Evolutionary conservation across 1,140 invertebrate species (phyloP).

Genomic region (Zaprionus camerounensis): DNA sequence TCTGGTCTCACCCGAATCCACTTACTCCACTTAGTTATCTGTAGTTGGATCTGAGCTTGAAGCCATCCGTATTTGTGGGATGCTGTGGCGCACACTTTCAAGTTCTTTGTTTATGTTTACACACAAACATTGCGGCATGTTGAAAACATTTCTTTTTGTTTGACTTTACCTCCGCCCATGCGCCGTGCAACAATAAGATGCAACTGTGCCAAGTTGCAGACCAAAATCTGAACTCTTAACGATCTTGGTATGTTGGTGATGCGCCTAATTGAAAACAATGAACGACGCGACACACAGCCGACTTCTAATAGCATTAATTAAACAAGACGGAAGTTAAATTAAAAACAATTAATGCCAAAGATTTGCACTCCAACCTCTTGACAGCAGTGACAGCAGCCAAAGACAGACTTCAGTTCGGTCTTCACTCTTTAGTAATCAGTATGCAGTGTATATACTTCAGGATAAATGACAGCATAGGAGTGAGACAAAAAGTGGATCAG

Average conservation of each 20-base stretch:
- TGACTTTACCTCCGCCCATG: not conserved
- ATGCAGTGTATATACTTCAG: conserved; percentile 13
- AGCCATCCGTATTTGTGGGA: conserved; percentile 22
- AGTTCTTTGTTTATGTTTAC: conserved; percentile 25
- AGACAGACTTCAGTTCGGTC: conserved; percentile 4
- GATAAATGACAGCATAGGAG: conserved; percentile 21
- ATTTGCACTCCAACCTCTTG: conserved; percentile 50
- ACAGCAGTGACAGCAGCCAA: conserved; percentile 18
- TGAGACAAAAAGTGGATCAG: conserved; percentile 9
- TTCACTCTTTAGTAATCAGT: not conserved
- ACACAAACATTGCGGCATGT: conserved; percentile 40
- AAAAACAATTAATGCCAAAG: conserved; percentile 72
- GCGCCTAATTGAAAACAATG: conserved; percentile 56
- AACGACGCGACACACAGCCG: conserved; percentile 36
- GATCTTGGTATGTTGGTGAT: conserved; percentile 17
- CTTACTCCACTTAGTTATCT: conserved; percentile 24
- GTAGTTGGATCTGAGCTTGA: conserved; percentile 15
- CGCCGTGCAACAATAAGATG: conserved; percentile 22
- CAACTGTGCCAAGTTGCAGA: conserved; percentile 13
- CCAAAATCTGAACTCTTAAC: conserved; percentile 58
- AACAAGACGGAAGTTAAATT: conserved; percentile 77
- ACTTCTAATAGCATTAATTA: conserved; percentile 67
- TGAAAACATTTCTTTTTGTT: conserved; percentile 14
- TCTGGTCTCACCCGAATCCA: conserved; percentile 1
- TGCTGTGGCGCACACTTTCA: conserved; percentile 38